Conservation (phyloP, 2,888 invertebrate species). For the Rotaria socialis region DNA sequence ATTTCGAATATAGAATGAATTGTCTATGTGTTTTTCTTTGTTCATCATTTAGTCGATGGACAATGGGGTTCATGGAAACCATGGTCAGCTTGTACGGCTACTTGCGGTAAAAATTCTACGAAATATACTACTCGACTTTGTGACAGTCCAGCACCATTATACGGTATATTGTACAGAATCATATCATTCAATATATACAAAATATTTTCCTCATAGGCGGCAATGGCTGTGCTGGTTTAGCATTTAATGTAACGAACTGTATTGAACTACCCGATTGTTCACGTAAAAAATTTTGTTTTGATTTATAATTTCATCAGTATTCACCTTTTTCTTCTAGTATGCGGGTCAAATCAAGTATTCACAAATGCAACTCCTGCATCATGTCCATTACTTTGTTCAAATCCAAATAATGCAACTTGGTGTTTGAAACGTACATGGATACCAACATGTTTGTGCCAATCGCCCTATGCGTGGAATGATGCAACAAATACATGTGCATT, state of each 20-base stretch:
- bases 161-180: neutral
- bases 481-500: neutral
- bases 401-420: neutral
- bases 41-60: neutral
- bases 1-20: too few relatives aligned
- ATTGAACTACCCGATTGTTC: neutral
- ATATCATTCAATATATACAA: neutral
- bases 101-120: constrained; percentile 37
- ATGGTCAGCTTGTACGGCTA: constrained; percentile 37
- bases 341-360: neutral
- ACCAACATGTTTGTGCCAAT: neutral
- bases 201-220: neutral
- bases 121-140: neutral
- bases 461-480: neutral
- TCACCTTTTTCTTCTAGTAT: neutral
- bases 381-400: neutral
- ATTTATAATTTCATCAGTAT: neutral
- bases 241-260: neutral
- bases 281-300: neutral
- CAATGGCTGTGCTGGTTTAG: neutral
- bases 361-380: neutral
- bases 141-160: neutral
- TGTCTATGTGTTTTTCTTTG: too few relatives aligned
- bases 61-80: neutral
- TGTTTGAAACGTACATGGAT: neutral